Evolutionary conservation across 2,797 vertebrate species (phyloP), one percentile per base, ranked within the genome.

Genomic region (Peromyscus nudipes): DNA sequence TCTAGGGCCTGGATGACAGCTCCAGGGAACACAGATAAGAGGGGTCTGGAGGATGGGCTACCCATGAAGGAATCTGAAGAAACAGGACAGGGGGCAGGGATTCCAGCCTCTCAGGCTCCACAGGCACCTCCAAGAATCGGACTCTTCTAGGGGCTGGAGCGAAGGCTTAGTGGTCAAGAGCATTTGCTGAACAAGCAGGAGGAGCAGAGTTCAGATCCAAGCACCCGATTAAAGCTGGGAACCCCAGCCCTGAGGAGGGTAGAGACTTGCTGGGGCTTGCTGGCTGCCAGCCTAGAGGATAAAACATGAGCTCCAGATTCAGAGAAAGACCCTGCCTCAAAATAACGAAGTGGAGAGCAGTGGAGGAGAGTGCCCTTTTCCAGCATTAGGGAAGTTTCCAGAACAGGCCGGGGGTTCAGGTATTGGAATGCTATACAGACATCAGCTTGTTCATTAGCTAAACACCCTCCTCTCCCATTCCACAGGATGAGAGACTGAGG

Each of bases 391-490:
- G 21, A 52, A 69, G 14, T 40, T 11, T 34, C 46, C 7, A 60
- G 40, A 23, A 0, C 6, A 3, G 67, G 1, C 14, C 49, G 3
- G 52, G 52, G 10, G 60, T 87, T 46, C 14, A 1, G 55, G 55
- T 17, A 0, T 12, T 23, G 52, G 52, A 27, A 1, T 12, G 37
- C 57, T 46, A 1, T 4, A 0, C 16, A 1, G 0, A 2, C 52
- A 0, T 34, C 5, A 17, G 3, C 60, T 62, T 6, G 3, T 73
- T 57, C 0, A 25, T 14, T 55, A 62, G 6, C 1, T 6, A 1
- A 73, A 52, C 60, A 29, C 4, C 0, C 0, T 2, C 37, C 12
- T 80, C 60, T 79, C 21, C 91, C 52, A 12, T 84, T 81, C n/a
- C 17, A 43, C 40, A 43, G 73, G 34, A 0, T 17, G 31, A 23